These are phyloP conservation scores for Zosterops pallidus DNA, from an alignment of 2,113 vertebrate species.

Conservation along the genomic window DNA sequence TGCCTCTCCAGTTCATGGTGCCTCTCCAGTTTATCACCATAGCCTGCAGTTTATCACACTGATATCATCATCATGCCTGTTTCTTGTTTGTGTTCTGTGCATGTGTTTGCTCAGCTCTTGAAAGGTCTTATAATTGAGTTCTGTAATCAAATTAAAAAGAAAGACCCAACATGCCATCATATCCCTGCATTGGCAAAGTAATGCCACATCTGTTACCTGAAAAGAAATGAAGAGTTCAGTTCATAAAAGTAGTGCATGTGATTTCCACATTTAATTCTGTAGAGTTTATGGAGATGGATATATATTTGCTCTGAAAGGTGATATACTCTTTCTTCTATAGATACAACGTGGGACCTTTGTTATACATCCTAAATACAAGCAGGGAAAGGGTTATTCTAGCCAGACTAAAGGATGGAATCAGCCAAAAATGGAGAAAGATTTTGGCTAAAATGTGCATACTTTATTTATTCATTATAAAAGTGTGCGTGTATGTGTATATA, in stretches of 20 bases:
- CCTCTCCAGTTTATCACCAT: background rate
- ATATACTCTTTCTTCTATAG: background rate
- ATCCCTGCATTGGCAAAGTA: background rate
- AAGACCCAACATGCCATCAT: background rate
- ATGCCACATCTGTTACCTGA: constrained; percentile 11
- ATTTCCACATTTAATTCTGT: constrained; percentile 21
- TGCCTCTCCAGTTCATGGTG: background rate
- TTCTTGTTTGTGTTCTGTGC: constrained; percentile 33
- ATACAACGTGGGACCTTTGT: background rate
- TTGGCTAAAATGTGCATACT: background rate
- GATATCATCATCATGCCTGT: background rate
- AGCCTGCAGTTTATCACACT: constrained; percentile 23
- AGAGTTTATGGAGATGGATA: background rate
- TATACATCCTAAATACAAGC: background rate
- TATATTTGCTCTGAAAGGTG: background rate
- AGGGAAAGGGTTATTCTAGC: background rate
- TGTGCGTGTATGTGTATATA: background rate
- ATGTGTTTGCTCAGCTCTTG: constrained; percentile 23
- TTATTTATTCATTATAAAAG: constrained; percentile 9
- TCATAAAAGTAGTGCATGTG: background rate
- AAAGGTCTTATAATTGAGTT: constrained; percentile 18
- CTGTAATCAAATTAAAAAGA: constrained; percentile 18
- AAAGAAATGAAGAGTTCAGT: constrained; percentile 1
- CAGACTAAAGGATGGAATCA: constrained; percentile 8
- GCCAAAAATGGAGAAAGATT: background rate